These are phyloP conservation scores for Nannobrachium achirus DNA, from an alignment of 2,113 vertebrate species.

Conservation along the genomic window DNA sequence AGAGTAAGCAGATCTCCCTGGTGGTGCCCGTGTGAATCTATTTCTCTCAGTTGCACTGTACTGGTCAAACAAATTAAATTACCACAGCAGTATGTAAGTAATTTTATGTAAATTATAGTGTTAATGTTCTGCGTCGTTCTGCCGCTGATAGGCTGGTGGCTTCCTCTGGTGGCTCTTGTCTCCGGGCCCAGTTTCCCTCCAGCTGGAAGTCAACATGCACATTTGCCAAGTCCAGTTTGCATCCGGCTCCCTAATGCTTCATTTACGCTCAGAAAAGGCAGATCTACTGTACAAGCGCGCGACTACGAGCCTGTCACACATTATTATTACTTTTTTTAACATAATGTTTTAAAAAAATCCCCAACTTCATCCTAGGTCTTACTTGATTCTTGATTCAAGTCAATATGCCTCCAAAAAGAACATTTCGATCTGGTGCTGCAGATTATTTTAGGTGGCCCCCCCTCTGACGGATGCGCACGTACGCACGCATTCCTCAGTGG, in stretches of 20 bases:
- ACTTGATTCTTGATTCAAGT: too few relatives aligned
- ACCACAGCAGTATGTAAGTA: conserved; percentile 93
- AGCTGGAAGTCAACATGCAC: conserved; percentile 65
- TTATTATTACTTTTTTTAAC: too few relatives aligned
- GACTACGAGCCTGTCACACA: too few relatives aligned
- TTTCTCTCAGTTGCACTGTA: conserved; percentile 85
- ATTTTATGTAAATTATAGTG: conserved; percentile 98
- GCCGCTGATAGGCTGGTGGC: conserved; percentile 83
- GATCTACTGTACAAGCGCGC: too few relatives aligned
- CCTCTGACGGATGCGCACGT: too few relatives aligned
- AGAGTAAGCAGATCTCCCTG: conserved; percentile 81
- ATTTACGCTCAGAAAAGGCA: too few relatives aligned
- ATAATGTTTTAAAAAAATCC: too few relatives aligned
- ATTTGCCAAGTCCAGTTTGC: conserved; percentile 69
- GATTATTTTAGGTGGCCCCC: too few relatives aligned
- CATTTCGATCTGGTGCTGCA: too few relatives aligned
- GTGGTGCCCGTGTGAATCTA: conserved; percentile 84
- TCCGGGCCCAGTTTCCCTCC: conserved; percentile 53
- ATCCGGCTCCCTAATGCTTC: conserved; percentile 43
- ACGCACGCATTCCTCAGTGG: too few relatives aligned
- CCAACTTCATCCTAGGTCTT: too few relatives aligned
- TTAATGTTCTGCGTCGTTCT: conserved; percentile 96
- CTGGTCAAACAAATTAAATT: conserved; percentile 97
- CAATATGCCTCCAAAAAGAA: too few relatives aligned
- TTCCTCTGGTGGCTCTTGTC: conserved; percentile 83